Percentiles rank a stretch among this genome's conserved stretches.
phyloP scores from a whole-genome alignment of 35 echinoderm and acorn worm species.

The Strongylocentrotus purpuratus region DNA sequence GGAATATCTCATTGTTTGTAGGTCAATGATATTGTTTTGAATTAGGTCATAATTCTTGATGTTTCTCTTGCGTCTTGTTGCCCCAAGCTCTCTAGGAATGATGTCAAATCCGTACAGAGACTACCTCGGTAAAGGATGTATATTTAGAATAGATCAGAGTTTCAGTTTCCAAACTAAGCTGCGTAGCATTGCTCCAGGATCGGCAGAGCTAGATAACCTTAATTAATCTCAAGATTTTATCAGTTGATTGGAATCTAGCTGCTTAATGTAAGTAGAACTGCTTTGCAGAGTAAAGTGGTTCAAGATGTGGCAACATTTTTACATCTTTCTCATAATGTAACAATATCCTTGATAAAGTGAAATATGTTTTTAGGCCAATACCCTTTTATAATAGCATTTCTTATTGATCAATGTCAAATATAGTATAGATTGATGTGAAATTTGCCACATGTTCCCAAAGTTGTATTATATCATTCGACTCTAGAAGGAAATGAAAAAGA shows the following conservation, averaged over 20 bases:
- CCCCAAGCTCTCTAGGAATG: slow-evolving; percentile 21
- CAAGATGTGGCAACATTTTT: background rate
- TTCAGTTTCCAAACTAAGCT: slow-evolving; percentile 11
- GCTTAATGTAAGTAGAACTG: background rate
- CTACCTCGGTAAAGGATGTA: background rate
- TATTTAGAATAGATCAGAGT: background rate
- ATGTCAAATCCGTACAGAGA: slow-evolving; percentile 15
- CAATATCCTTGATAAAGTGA: background rate
- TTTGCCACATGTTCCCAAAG: no score
- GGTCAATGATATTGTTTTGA: slow-evolving; percentile 56
- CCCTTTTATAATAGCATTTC: background rate
- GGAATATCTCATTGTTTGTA: slow-evolving; percentile 50
- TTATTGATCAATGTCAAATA: background rate
- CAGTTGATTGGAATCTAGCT: background rate
- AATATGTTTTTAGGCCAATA: no score
- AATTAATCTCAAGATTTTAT: slow-evolving; percentile 6
- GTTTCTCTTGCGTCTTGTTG: slow-evolving; percentile 24
- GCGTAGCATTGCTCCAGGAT: background rate
- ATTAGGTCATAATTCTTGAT: slow-evolving; percentile 47
- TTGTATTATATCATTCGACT: no score
- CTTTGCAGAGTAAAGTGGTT: background rate
- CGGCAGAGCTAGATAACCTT: background rate
- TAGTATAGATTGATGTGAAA: no score
- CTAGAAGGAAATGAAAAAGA: no score
- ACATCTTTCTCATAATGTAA: background rate